phyloP scores from a whole-genome alignment of 2,888 invertebrate genomes.

The Elysia crispata region DNA sequence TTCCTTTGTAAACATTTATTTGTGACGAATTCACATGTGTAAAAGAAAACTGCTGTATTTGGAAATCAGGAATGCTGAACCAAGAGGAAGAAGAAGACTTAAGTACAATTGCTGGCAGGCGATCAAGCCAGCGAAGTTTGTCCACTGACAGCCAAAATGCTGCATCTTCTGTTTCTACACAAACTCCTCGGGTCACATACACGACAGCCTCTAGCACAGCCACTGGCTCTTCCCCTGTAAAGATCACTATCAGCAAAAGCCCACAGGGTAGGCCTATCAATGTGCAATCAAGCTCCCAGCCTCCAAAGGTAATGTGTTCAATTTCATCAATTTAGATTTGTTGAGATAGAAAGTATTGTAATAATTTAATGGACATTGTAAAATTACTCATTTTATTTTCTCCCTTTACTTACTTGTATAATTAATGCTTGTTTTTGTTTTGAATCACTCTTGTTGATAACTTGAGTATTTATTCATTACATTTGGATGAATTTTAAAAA shows the following conservation, averaged over 20 bases:
- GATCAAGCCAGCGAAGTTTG: constrained; percentile 65
- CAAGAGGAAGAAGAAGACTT: constrained; percentile 73
- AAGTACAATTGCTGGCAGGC: constrained; percentile 51
- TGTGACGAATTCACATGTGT: neutral
- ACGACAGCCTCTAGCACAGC: constrained; percentile 62
- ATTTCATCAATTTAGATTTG: too few relatives aligned
- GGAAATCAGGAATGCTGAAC: constrained; percentile 62
- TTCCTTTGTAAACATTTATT: neutral
- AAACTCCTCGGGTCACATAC: constrained; percentile 66
- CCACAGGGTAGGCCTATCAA: constrained; percentile 63
- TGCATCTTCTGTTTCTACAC: constrained; percentile 55
- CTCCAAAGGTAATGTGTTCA: constrained; percentile 52
- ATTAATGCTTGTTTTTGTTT: too few relatives aligned
- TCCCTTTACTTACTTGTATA: too few relatives aligned
- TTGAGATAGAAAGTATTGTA: too few relatives aligned
- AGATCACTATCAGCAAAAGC: constrained; percentile 74
- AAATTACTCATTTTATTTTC: too few relatives aligned
- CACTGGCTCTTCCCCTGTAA: constrained; percentile 71
- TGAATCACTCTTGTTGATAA: too few relatives aligned
- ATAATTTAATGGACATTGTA: too few relatives aligned
- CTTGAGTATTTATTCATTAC: too few relatives aligned
- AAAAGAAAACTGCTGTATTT: neutral
- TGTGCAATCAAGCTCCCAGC: constrained; percentile 54
- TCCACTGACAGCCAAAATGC: constrained; percentile 66
- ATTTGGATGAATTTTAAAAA: too few relatives aligned